Base-by-base conservation (phyloP, 2,113 vertebrate species). In the Oryzias curvinotus region DNA sequence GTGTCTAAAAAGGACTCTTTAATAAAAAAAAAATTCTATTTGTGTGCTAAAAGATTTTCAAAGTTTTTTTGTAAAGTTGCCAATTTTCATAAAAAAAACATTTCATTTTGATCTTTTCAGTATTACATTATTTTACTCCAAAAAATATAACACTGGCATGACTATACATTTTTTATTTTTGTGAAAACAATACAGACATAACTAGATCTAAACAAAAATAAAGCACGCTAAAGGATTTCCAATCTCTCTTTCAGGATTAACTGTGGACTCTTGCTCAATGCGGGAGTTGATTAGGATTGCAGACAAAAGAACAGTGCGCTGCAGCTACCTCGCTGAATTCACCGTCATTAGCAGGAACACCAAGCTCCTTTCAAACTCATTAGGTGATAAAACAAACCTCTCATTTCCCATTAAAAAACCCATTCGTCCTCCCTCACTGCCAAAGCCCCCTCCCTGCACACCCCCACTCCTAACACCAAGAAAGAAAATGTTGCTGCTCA, bases 341-440 rank as follows among this genome's bases (percentile, higher is more conserved):
- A 87, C 84, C 88, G 84, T 86, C 85, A 86, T 90, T 85, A 85
- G 82, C 79, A 28, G 77, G 77, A 85, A 87, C 66, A 63, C 68
- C 69, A 68, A 88, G 55, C 74, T 72, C 77, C 77, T 89, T 87
- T 86, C 84, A 84, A 87, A 89, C 84, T 90, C 87, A 89, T 90
- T 89, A 91, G 82, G 82, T 86, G 86, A 89, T 89, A 89, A 89
- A 89, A 90, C 86, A 86, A 81, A 74, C 82, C 71, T 86, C 83
- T 83, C 87, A 87, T 87, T 89, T 87, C 69, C 83, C 68, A 88
- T 90, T 87, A 78, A 87, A 86, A 82, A 76, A 82, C 18, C 46
- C 70, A 88, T 88, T 76, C 48, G 59, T 85, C 82, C 75, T 78
- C 77, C 77, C 57, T 73, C 19, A 41, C 75, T 73, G 67, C 23